Base-by-base conservation (phyloP, 2,113 vertebrate species). In the Silurus meridionalis region DNA sequence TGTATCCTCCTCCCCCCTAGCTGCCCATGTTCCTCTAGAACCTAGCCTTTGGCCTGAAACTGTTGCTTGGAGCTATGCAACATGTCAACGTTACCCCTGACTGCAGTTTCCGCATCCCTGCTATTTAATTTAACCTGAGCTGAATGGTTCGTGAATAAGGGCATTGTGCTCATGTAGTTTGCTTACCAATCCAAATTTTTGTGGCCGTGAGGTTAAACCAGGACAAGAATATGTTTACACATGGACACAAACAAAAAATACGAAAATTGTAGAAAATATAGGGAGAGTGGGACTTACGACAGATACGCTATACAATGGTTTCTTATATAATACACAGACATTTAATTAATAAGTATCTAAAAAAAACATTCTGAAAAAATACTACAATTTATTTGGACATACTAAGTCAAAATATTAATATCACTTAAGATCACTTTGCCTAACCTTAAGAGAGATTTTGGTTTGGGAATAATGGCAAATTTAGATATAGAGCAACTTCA, bases 61-160 rank as follows among this genome's bases (percentile, higher is more conserved):
- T 57, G 61, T 85, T 85, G 11, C 25, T 37, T 1, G 5, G 83
- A 28, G 60, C 6, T 52, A 48, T 28, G 48, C 60, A 67, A 66
- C 72, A 84, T 77, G 83, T 71, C 71, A 84, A 66, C 48, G 7
- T 17, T 78, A 64, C 52, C 37, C 28, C 21, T 80, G 25, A 69
- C 69, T 48, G 52, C 50, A 17, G n/a, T 80, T 58, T 25, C 52
- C 37, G 14, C 67, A 14, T 82, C 67, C 61, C 63, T 61, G 50
- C 77, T 85, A 23, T 86, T 80, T 60, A 8, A 21, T 60, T 86
- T 71, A 50, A 50, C 75, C 61, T 79, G 28, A 55, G 28, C 28
- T 58, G 52, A 69, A 80, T 67, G 64, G 50, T 61, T 25, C 53
- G 46, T 88, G 87, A 88, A 88, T 85, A 63, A 86, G 85, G 75